Conservation (phyloP, 2,888 invertebrate species). For the Nipponacmea schrenckii region DNA sequence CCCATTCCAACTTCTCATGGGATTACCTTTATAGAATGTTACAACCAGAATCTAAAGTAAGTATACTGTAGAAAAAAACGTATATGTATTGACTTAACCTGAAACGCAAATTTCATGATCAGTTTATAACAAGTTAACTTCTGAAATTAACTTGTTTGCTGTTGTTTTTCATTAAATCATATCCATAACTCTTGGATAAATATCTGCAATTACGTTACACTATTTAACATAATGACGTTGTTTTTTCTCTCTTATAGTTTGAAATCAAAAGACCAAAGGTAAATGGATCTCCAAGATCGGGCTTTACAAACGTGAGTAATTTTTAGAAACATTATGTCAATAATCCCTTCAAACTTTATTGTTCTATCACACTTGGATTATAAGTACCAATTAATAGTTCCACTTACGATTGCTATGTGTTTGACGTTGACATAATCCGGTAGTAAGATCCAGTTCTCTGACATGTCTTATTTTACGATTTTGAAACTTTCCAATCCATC, state of each 20-base stretch:
- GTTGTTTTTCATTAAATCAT: too few species aligned
- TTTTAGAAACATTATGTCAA: background rate
- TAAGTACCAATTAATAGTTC: background rate
- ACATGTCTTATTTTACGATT: too few species aligned
- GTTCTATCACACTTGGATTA: background rate
- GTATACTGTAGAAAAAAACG: background rate
- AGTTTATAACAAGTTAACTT: too few species aligned
- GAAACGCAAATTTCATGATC: too few species aligned
- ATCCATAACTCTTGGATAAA: too few species aligned
- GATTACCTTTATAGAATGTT: conserved; percentile 14
- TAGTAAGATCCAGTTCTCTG: too few species aligned
- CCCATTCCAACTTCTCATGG: conserved; percentile 15
- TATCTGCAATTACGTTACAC: background rate
- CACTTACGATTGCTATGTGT: background rate
- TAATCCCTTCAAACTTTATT: background rate
- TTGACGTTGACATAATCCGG: too few species aligned
- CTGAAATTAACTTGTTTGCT: too few species aligned
- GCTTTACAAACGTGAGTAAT: background rate
- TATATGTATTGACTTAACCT: too few species aligned
- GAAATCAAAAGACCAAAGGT: background rate
- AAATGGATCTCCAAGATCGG: background rate
- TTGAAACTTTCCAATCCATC: too few species aligned
- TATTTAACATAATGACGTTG: background rate
- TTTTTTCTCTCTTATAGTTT: background rate
- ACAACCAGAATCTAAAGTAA: conserved; percentile 10